Percentiles rank a stretch among this genome's conserved stretches.
Conservation (phyloP, 2,888 invertebrate species). For the Philopedon plagiatum region DNA sequence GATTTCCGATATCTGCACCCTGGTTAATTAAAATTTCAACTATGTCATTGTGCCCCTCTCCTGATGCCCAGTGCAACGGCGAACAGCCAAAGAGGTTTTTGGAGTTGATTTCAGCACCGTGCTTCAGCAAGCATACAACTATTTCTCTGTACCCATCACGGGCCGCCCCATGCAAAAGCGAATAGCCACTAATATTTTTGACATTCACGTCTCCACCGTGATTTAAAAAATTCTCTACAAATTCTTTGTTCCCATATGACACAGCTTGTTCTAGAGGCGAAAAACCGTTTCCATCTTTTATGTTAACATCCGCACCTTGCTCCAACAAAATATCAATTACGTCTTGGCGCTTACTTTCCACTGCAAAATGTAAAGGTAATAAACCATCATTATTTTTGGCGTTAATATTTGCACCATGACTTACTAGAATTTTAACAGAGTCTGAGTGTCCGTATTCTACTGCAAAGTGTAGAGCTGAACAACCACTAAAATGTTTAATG, state of each 20-base stretch:
- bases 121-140: too few species aligned
- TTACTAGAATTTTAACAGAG: too few species aligned
- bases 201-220: conserved; percentile 48
- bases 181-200: conserved; percentile 29
- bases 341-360: conserved; percentile 84
- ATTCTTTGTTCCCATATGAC: conserved; percentile 68
- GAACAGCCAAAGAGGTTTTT: too few species aligned
- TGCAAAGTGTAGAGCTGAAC: too few species aligned
- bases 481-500: too few species aligned
- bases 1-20: conserved; percentile 7
- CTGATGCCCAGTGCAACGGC: too few species aligned
- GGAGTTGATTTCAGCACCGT: too few species aligned
- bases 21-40: not conserved
- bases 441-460: too few species aligned
- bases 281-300: not conserved
- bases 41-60: not conserved
- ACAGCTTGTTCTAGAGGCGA: conserved; percentile 68
- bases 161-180: conserved; percentile 52
- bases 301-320: not conserved
- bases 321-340: conserved; percentile 77
- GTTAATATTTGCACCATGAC: conserved; percentile 66
- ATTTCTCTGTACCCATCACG: too few species aligned
- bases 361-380: conserved; percentile 85
- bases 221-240: conserved; percentile 62
- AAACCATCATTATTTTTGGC: conserved; percentile 91